These are phyloP conservation scores for Cettia cetti DNA, from an alignment of 2,113 vertebrate species.

Conservation along the genomic window DNA sequence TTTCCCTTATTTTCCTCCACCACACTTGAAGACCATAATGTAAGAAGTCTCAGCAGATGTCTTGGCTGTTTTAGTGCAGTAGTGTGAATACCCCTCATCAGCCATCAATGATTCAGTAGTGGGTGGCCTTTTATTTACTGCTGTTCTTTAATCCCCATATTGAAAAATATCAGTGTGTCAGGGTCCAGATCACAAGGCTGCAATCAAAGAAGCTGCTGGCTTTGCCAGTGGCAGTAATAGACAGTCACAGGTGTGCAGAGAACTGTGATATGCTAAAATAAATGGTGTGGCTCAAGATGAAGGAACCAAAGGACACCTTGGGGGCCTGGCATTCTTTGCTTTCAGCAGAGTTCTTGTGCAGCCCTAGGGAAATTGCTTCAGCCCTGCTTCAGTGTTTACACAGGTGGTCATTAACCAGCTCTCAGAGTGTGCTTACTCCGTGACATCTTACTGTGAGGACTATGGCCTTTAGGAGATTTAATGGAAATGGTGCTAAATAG, in stretches of 20 bases:
- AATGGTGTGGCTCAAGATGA: not conserved
- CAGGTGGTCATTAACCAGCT: not conserved
- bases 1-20: not conserved
- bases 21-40: not conserved
- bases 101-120: not conserved
- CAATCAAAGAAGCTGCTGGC: not conserved
- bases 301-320: not conserved
- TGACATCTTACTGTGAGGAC: not conserved
- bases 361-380: not conserved
- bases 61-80: not conserved
- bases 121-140: not conserved
- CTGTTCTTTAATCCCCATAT: not conserved
- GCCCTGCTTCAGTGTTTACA: not conserved
- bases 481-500: not conserved
- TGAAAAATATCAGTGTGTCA: not conserved
- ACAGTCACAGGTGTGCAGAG: not conserved
- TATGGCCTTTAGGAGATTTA: not conserved
- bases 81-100: not conserved
- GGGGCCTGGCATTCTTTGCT: not conserved
- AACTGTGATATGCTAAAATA: not conserved
- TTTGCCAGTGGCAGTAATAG: not conserved
- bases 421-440: not conserved
- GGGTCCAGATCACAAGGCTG: not conserved
- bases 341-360: not conserved
- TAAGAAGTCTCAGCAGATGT: not conserved